Percentiles rank a stretch among this genome's conserved stretches.
phyloP scores from a whole-genome alignment of 1,140 invertebrate genomes.

The Drosophila bocqueti region DNA sequence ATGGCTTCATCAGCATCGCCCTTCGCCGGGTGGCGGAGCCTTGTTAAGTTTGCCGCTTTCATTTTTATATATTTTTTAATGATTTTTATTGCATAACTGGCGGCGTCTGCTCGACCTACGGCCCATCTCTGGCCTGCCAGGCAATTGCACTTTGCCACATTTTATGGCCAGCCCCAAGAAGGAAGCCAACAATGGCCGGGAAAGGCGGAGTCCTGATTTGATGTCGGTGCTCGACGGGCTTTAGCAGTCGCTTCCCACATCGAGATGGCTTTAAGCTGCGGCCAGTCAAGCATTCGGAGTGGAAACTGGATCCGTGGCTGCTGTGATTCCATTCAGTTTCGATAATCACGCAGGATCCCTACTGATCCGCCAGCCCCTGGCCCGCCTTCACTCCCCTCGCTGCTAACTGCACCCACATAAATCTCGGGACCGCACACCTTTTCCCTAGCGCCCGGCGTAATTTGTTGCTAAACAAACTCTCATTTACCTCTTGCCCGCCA shows the following conservation, averaged over 20 bases:
- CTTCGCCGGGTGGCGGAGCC: slow-evolving; percentile 29
- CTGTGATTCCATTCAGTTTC: slow-evolving; percentile 25
- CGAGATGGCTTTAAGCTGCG: slow-evolving; percentile 17
- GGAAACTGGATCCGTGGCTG: not conserved
- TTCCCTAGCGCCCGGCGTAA: slow-evolving; percentile 35
- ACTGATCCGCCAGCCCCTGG: not conserved
- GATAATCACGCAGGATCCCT: slow-evolving; percentile 16
- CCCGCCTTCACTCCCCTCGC: not conserved
- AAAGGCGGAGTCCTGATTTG: slow-evolving; percentile 41
- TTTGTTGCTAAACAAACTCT: slow-evolving; percentile 65
- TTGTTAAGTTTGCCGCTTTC: slow-evolving; percentile 79
- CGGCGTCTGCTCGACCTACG: slow-evolving; percentile 38
- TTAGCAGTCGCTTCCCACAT: not conserved
- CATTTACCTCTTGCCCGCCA: slow-evolving; percentile 22
- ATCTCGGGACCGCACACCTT: slow-evolving; percentile 52
- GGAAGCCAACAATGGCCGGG: slow-evolving; percentile 25
- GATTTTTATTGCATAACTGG: slow-evolving; percentile 81
- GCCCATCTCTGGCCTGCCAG: slow-evolving; percentile 18
- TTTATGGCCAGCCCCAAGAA: slow-evolving; percentile 54
- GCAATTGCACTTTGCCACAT: slow-evolving; percentile 83
- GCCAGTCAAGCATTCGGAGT: not conserved
- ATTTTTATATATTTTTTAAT: slow-evolving; percentile 83
- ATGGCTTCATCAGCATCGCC: slow-evolving; percentile 58
- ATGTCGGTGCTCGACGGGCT: slow-evolving; percentile 31
- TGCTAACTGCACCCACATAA: slow-evolving; percentile 41